Conservation (phyloP, 2,113 vertebrate genomes). For the Columbina picui region DNA sequence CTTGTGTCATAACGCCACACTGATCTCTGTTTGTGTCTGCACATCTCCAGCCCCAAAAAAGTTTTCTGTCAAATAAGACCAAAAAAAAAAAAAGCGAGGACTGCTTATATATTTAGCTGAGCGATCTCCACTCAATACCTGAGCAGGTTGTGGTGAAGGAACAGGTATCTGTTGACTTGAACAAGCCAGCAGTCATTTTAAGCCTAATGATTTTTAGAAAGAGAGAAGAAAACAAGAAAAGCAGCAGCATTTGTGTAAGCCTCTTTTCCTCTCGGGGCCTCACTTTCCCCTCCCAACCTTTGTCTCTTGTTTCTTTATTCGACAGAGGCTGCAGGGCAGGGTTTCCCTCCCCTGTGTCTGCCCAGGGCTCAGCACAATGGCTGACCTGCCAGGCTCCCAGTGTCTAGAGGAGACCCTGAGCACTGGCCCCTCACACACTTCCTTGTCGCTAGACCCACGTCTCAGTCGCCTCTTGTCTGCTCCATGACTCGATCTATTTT, state of each 20-base stretch:
- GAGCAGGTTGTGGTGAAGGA: background rate
- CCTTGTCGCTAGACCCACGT: background rate
- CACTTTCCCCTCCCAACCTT: constrained; percentile 64
- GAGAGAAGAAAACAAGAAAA: background rate
- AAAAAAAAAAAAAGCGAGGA: background rate
- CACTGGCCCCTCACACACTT: background rate
- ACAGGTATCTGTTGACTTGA: background rate
- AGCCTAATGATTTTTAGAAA: background rate
- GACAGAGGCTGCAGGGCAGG: constrained; percentile 47
- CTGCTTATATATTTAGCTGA: background rate
- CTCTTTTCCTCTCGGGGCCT: constrained; percentile 38
- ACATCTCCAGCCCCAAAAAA: background rate
- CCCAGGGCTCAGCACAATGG: constrained; percentile 51
- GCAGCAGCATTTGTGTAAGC: background rate
- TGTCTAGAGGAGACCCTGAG: background rate
- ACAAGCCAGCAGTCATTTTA: background rate
- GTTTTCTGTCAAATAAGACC: rapidly evolving
- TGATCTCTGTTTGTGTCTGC: background rate
- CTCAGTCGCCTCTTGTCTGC: background rate
- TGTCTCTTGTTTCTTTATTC: constrained; percentile 61
- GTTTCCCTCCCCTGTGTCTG: constrained; percentile 58
- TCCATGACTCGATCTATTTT: background rate
- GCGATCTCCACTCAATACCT: background rate
- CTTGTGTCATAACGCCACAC: background rate
- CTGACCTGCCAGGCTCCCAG: constrained; percentile 10